These are phyloP conservation scores for Hyperoplus lanceolatus DNA, from an alignment of 2,797 vertebrate genomes.

Conservation along the genomic window DNA sequence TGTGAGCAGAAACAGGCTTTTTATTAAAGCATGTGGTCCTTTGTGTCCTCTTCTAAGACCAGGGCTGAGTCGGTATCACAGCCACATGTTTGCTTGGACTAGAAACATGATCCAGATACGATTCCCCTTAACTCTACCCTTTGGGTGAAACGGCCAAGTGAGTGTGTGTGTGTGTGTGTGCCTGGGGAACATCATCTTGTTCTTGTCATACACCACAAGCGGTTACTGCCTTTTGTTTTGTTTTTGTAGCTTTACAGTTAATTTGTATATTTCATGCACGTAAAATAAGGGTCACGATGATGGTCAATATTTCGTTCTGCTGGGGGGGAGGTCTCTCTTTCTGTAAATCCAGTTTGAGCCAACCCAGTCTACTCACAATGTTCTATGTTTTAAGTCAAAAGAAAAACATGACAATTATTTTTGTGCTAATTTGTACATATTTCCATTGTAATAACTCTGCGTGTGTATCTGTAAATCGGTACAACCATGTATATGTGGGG, in stretches of 20 bases:
- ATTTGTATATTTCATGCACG: constrained; percentile 8
- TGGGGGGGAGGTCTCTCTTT: neutral
- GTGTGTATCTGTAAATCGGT: constrained; percentile 23
- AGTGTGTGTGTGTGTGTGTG: constrained; percentile 42
- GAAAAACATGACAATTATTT: constrained; percentile 7
- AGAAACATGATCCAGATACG: constrained; percentile 85
- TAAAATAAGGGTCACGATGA: neutral
- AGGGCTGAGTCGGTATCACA: constrained; percentile 58
- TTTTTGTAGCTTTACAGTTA: constrained; percentile 9
- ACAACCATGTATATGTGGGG: constrained; percentile 23
- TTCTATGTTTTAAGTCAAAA: neutral
- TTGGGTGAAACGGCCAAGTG: constrained; percentile 58
- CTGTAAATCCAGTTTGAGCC: neutral
- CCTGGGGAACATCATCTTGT: constrained; percentile 51
- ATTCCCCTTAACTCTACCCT: constrained; percentile 72
- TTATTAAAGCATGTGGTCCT: constrained; percentile 26
- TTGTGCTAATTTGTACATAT: neutral
- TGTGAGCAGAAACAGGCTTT: neutral
- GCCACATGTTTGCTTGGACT: constrained; percentile 77
- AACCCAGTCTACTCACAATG: neutral
- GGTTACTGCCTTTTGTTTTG: neutral
- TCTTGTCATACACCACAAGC: constrained; percentile 31
- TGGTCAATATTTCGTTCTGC: no score
- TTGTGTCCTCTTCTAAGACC: constrained; percentile 38
- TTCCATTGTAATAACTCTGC: neutral